These are phyloP conservation scores for Masnerella sp. DNA, from an alignment of 2,888 invertebrate species.

Conservation along the genomic window DNA sequence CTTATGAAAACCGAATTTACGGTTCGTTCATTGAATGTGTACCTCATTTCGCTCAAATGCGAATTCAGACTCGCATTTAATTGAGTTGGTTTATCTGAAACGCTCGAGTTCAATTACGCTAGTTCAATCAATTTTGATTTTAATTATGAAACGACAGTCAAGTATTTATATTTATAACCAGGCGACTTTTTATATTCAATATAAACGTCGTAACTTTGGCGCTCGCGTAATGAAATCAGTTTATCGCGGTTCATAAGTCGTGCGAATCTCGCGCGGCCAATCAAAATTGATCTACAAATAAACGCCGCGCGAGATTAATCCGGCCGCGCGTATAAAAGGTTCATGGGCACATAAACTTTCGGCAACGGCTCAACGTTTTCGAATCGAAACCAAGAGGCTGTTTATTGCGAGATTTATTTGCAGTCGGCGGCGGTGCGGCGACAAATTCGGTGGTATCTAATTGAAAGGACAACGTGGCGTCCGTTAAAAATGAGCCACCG, in stretches of 20 bases:
- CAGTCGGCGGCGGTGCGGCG: constrained; percentile 27
- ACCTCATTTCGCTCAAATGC: no score
- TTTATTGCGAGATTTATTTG: constrained; percentile 48
- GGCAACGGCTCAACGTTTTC: constrained; percentile 26
- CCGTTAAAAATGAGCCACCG: constrained; percentile 52
- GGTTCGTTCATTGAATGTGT: no score
- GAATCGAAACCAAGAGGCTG: constrained; percentile 33
- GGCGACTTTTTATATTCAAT: no score
- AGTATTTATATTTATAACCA: no score
- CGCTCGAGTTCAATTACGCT: no score
- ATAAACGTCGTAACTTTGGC: no score
- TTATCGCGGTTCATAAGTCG: neutral
- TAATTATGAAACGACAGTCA: no score
- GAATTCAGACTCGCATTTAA: no score
- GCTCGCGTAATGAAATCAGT: no score
- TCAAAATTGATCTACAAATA: constrained; percentile 23
- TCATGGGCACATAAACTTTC: constrained; percentile 35
- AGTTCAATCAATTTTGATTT: no score
- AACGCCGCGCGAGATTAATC: constrained; percentile 18
- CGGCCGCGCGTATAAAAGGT: constrained; percentile 16
- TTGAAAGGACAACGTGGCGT: constrained; percentile 54
- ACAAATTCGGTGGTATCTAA: constrained; percentile 53
- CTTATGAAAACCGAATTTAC: no score
- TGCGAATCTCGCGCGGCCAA: neutral
- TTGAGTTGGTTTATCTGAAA: no score